Evolutionary conservation across 2,797 vertebrate species (phyloP).

Genomic region (Chelmon rostratus): DNA sequence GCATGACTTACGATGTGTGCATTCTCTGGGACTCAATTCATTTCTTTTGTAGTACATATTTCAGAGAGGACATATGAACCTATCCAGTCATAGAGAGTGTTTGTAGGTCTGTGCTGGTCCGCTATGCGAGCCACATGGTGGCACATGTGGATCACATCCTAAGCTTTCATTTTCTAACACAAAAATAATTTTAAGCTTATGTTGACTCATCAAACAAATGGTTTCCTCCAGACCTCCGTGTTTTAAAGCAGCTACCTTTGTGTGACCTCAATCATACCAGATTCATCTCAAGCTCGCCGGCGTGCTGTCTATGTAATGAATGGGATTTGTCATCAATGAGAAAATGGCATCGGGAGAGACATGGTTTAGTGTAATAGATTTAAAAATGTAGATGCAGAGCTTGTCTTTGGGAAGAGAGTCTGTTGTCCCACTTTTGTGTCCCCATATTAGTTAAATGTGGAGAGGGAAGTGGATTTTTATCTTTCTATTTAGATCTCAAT

Average conservation of each 20-base stretch:
- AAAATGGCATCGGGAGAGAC: conserved; percentile 4
- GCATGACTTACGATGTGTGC: not conserved
- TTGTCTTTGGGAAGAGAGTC: conserved; percentile 32
- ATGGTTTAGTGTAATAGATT: conserved; percentile 33
- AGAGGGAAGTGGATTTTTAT: not conserved
- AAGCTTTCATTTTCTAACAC: conserved; percentile 2
- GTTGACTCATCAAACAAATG: conserved; percentile 43
- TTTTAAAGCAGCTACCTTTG: conserved; percentile 39
- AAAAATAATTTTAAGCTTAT: conserved; percentile 21
- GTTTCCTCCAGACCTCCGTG: conserved; percentile 8
- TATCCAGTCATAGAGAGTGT: not conserved
- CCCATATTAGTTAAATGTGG: not conserved
- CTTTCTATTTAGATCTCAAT: not conserved
- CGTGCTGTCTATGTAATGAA: conserved; percentile 26
- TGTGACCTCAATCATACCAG: conserved; percentile 29
- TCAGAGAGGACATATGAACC: too few species aligned
- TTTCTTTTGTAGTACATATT: too few species aligned
- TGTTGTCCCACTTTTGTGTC: conserved; percentile 16
- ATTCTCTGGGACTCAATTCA: too few species aligned
- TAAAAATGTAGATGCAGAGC: conserved; percentile 12
- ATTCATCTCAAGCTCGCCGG: not conserved
- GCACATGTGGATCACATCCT: conserved; percentile 7
- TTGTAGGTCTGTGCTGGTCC: not conserved
- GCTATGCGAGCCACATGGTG: not conserved
- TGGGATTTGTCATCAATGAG: conserved; percentile 45